Base-by-base conservation (phyloP, 1,140 invertebrate genomes). In the Nephotettix cincticeps region DNA sequence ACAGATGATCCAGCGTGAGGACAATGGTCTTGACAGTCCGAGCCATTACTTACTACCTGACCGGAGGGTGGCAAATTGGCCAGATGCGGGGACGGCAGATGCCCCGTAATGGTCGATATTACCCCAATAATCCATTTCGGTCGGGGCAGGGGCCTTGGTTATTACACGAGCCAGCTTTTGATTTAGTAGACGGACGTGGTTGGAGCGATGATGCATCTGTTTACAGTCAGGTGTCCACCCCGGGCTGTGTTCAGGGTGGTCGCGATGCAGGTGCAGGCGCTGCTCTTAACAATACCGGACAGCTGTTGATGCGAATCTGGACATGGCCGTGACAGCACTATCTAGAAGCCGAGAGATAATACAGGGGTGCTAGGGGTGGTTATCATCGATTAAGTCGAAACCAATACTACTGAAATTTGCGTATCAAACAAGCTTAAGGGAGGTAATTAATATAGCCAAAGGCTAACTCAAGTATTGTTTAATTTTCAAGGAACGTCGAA, bases 91-190 rank as follows among this genome's bases (percentile, higher is more conserved):
- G 47, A n/a, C 32, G n/a, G 47, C 47, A 51, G 47, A 51, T 51
- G 47, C 47, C 47, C 47, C 6, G 47, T 51, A 51, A 51, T 51
- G 47, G 47, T 21, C 47, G 47, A 51, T 51, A 51, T 51, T 51
- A 51, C 47, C 47, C 47, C 47, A 51, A 51, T 51, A 51, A 51
- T 51, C 47, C 47, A 51, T 51, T 51, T 51, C 47, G 14, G 47
- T 51, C 4, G 47, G 47, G 4, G n/a, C 4, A n/a, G n/a, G 14
- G 21, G 47, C 21, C 3, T n/a, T 4, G 47, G 6, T 51, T 11
- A 11, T 51, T 11, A 6, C 6, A 11, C 4, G 19, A n/a, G n/a
- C 14, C 47, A n/a, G n/a, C 14, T 4, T 51, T 51, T 51, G 47
- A 51, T 51, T 51, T 51, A 51, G 4, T 51, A 51, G 47, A n/a